phyloP scores from a whole-genome alignment of 2,797 vertebrate species.

The Hafferia zeledoni region DNA sequence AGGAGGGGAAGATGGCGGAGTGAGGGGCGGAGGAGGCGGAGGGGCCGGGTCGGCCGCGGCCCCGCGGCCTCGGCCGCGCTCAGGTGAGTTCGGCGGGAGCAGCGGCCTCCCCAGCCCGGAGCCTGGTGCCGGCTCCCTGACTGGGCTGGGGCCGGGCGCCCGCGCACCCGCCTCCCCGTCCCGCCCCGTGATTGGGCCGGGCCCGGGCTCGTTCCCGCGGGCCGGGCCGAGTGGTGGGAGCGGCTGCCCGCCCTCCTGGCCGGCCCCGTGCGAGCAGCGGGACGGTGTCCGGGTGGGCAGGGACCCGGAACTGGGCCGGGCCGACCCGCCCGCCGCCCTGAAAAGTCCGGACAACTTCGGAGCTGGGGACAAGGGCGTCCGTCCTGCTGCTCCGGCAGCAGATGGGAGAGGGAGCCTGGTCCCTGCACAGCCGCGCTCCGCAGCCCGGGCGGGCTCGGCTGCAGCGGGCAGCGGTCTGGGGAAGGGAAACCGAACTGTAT shows the following conservation, averaged over 20 bases:
- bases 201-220: not conserved
- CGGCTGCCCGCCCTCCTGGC: not conserved
- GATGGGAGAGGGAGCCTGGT: not conserved
- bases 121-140: not conserved
- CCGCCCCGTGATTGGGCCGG: not conserved
- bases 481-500: not conserved
- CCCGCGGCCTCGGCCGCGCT: not conserved
- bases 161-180: not conserved
- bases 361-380: not conserved
- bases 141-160: not conserved
- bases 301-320: not conserved
- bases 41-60: not conserved
- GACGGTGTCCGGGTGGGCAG: not conserved
- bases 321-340: no score
- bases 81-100: not conserved
- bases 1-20: constrained; percentile 48
- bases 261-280: not conserved
- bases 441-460: not conserved
- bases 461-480: not conserved
- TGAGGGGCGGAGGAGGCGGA: not conserved
- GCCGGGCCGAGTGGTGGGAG: not conserved
- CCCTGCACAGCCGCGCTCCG: no score
- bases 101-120: not conserved
- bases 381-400: not conserved
- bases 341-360: not conserved